Evolutionary conservation across 2,888 invertebrate species (phyloP), one percentile per base, ranked within the genome.

Genomic region (Ornithoptera priamus): DNA sequence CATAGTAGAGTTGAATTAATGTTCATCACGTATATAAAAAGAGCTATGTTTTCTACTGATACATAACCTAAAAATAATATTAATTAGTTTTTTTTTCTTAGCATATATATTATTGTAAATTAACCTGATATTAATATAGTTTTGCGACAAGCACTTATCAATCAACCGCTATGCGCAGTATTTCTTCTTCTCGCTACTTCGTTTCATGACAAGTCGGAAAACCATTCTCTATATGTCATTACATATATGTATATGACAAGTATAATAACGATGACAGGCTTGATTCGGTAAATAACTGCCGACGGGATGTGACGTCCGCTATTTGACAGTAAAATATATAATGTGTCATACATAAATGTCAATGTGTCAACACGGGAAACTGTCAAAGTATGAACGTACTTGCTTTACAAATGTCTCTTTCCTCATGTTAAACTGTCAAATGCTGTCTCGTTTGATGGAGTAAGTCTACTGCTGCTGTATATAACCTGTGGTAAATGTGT

Each of bases 291-390:
- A 62, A 67, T 57, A 62, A 62, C 12, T n/a, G 39, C 56, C 20
- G n/a, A 67, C 46, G 53, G 30, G 24, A 24, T 30, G 53, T 61
- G 10, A 12, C 39, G 62, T 30, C 20, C 46, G 46, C 17, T 50
- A 62, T 62, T 42, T 57, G 42, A 58, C 22, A 58, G 67, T 57
- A 24, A 58, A 30, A 46, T 62, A 46, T 68, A 42, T 67, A 42
- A 67, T 17, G 5, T 53, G 53, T 53, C 53, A 53, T 15, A 50
- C 53, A 56, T 64, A 50, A 8, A 20, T n/a, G 56, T 46, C 46
- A 56, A 56, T 20, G 20, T 22, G 24, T 20, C 24, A 53, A 53
- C 53, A 53, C 5, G 4, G 6, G 53, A 7, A 53, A 53, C 53
- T 17, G 50, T 17, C 50, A 50, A 50, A 53, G 18, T 53, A 12